Evolutionary conservation across 2,113 vertebrate genomes (phyloP).

Genomic region (Silurus asotus): DNA sequence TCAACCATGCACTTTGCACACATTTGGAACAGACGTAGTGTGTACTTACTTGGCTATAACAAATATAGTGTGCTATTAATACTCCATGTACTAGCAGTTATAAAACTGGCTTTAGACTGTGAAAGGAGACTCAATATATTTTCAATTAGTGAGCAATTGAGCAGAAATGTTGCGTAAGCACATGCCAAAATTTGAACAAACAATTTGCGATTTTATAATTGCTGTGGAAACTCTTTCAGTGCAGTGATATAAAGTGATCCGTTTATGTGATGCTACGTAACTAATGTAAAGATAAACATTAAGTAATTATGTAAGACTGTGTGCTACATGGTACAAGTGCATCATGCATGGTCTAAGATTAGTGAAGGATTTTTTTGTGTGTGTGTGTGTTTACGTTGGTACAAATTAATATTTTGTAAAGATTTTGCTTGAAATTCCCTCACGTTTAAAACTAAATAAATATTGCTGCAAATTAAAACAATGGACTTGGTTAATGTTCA

Average conservation of each 20-base stretch:
- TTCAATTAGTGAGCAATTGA: not conserved
- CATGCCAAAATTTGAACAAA: not conserved
- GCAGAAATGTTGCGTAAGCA: not conserved
- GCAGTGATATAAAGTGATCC: not conserved
- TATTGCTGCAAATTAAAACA: constrained; percentile 16
- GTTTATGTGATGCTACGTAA: not conserved
- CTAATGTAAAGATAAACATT: not conserved
- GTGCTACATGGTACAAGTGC: not conserved
- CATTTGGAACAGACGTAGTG: not conserved
- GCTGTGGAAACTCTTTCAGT: not conserved
- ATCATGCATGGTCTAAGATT: not conserved
- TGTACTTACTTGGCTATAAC: not conserved
- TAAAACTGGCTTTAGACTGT: not conserved
- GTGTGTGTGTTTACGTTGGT: not conserved
- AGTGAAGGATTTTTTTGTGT: not conserved
- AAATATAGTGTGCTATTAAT: not conserved
- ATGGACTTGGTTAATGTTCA: not conserved
- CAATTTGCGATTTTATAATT: not conserved
- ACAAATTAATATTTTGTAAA: not conserved
- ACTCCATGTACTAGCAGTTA: not conserved
- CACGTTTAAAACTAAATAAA: not conserved
- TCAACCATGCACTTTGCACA: not conserved
- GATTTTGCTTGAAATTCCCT: constrained; percentile 2
- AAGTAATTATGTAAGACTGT: not conserved
- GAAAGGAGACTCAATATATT: not conserved